Conservation (phyloP, 2,113 vertebrate genomes). For the Petromus typicus region DNA sequence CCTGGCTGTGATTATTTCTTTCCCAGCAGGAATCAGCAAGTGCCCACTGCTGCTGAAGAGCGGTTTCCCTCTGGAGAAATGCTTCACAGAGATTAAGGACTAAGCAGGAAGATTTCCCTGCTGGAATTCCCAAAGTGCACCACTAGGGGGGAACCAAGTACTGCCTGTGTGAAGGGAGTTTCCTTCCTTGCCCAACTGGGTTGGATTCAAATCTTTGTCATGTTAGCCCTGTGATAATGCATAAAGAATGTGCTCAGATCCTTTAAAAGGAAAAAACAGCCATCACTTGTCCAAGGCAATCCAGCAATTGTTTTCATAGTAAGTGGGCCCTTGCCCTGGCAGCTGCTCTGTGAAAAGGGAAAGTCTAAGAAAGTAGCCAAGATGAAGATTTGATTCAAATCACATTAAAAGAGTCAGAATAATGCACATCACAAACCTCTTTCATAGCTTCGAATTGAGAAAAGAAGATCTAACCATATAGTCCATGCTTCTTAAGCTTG, state of each 20-base stretch:
- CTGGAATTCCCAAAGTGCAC: background rate
- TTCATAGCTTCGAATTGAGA: constrained; percentile 8
- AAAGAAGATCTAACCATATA: background rate
- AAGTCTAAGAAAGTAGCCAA: background rate
- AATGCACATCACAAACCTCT: background rate
- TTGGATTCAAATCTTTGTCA: background rate
- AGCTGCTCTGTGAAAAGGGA: background rate
- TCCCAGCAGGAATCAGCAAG: background rate
- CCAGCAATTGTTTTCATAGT: background rate
- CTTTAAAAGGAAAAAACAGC: background rate
- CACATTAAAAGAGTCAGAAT: background rate
- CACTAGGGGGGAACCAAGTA: background rate
- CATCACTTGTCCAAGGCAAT: background rate
- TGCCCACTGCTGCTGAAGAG: background rate
- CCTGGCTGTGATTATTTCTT: background rate
- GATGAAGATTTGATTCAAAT: background rate
- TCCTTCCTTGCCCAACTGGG: background rate
- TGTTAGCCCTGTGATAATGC: no score
- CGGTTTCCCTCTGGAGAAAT: background rate
- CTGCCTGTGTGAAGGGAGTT: background rate
- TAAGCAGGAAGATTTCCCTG: background rate
- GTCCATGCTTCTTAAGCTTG: background rate
- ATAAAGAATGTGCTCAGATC: background rate
- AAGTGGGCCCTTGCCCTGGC: background rate
- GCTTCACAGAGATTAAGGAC: background rate